phyloP scores from a whole-genome alignment of 2,113 vertebrate species.

The Oncorhynchus keta region DNA sequence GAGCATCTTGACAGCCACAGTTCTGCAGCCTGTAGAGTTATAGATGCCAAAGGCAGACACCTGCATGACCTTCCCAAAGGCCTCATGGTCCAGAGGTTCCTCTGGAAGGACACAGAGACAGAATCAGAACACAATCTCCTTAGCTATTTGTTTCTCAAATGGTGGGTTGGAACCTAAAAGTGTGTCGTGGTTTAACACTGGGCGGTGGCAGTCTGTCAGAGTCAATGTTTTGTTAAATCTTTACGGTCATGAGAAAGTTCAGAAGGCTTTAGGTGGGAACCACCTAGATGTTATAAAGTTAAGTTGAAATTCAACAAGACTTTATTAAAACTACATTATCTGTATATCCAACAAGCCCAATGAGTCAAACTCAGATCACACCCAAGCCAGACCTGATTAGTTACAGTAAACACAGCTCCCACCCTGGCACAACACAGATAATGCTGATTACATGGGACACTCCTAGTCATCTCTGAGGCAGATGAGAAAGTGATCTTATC shows the following conservation, averaged over 20 bases:
- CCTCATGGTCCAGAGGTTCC: conserved; percentile 88
- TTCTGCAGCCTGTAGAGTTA: conserved; percentile 79
- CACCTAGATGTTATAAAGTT: too few species aligned
- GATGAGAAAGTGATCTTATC: conserved; percentile 64
- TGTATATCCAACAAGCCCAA: conserved; percentile 36
- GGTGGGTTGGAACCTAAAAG: too few species aligned
- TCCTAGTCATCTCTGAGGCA: conserved; percentile 58
- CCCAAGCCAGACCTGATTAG: conserved; percentile 55
- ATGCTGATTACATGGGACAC: conserved; percentile 63
- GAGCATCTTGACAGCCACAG: conserved; percentile 96
- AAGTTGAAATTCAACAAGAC: too few species aligned
- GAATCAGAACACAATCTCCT: conserved; percentile 33
- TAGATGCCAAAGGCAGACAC: conserved; percentile 90
- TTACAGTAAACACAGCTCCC: conserved; percentile 56
- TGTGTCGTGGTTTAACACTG: too few species aligned
- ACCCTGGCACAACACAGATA: conserved; percentile 32
- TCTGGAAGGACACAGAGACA: conserved; percentile 66
- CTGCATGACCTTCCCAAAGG: conserved; percentile 93
- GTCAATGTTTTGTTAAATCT: too few species aligned
- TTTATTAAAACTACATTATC: neutral
- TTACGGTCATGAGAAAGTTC: too few species aligned
- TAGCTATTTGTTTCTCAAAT: too few species aligned
- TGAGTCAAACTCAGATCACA: neutral
- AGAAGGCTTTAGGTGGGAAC: too few species aligned
- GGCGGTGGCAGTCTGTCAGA: too few species aligned